Conservation (phyloP, 2,113 vertebrate genomes). For the Drymodes brunneopygia region DNA sequence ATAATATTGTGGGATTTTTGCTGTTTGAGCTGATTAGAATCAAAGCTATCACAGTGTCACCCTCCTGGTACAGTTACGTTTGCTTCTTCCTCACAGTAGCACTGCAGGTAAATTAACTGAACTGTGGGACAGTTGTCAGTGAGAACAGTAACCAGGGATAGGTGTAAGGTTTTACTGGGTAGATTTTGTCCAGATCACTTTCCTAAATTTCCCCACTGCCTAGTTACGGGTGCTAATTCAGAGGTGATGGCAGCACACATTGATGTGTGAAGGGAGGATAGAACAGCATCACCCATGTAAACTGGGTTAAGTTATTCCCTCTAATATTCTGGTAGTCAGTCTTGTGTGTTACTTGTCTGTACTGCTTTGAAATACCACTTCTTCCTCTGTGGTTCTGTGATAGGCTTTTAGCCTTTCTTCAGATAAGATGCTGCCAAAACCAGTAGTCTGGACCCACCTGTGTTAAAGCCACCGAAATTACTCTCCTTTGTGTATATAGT, state of each 20-base stretch:
- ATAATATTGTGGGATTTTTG: background rate
- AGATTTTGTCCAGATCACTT: background rate
- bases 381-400: background rate
- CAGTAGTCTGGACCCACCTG: accelerated
- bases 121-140: background rate
- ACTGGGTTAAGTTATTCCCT: background rate
- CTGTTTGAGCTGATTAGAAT: background rate
- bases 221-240: background rate
- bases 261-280: background rate
- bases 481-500: background rate
- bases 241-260: background rate
- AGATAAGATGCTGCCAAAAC: background rate
- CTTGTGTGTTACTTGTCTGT: background rate
- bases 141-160: background rate
- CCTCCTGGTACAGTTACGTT: background rate
- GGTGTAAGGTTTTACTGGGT: background rate
- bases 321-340: background rate
- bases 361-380: background rate
- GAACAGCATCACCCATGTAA: background rate
- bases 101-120: background rate
- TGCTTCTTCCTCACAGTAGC: background rate
- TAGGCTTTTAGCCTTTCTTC: background rate
- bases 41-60: background rate
- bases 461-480: background rate
- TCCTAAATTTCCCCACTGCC: background rate